Evolutionary conservation across 2,888 invertebrate species (phyloP).

Genomic region (Andrena minutula): DNA sequence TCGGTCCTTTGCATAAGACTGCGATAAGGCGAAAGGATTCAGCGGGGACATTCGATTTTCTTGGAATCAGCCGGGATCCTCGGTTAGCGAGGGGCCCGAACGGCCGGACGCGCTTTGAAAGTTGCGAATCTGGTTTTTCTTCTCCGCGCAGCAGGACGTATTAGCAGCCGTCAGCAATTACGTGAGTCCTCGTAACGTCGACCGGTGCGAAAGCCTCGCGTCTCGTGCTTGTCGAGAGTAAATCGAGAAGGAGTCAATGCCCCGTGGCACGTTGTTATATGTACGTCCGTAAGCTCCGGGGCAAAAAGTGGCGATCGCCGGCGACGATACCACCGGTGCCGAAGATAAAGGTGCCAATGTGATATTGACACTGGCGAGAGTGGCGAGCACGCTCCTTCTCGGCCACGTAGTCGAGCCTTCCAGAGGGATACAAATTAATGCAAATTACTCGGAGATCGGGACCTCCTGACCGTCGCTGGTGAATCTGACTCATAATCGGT

Average conservation of each 20-base stretch:
- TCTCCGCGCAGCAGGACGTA: conserved; percentile 64
- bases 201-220: conserved; percentile 56
- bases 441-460: conserved; percentile 41
- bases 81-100: conserved; percentile 2
- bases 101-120: conserved; percentile 61
- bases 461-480: conserved; percentile 28
- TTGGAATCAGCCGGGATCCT: conserved; percentile 28
- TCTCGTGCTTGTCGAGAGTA: conserved; percentile 54
- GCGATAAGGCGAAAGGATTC: neutral
- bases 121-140: conserved; percentile 76
- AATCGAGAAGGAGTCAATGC: conserved; percentile 64
- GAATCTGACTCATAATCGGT: conserved; percentile 44
- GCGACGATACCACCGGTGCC: conserved; percentile 38
- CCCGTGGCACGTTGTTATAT: conserved; percentile 25
- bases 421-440: conserved; percentile 47
- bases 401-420: neutral
- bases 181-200: conserved; percentile 69
- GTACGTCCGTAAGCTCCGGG: conserved; percentile 56
- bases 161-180: conserved; percentile 75
- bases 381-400: conserved; percentile 13
- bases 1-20: too few relatives aligned
- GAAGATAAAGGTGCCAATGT: conserved; percentile 45
- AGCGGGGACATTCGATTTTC: conserved; percentile 22
- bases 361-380: conserved; percentile 24
- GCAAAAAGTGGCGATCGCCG: conserved; percentile 53